Evolutionary conservation across 2,888 invertebrate genomes (phyloP).

Genomic region (Pomacea canaliculata): DNA sequence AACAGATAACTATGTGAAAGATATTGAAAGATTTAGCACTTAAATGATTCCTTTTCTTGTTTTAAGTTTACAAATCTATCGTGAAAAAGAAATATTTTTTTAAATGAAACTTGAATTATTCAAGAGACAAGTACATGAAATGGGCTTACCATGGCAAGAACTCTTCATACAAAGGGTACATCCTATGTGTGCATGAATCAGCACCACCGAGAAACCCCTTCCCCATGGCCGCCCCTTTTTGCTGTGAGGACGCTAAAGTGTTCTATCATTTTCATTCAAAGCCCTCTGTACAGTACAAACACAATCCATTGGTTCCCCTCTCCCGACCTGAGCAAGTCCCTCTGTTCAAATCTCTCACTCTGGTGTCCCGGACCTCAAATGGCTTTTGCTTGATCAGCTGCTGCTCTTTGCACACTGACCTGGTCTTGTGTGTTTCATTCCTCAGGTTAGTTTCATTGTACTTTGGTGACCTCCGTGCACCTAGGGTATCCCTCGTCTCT

Average conservation of each 20-base stretch:
- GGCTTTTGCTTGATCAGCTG: neutral
- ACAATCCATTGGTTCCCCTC: neutral
- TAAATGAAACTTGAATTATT: too few relatives aligned
- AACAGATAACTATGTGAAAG: too few relatives aligned
- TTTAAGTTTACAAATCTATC: too few relatives aligned
- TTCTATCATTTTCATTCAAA: constrained; percentile 15
- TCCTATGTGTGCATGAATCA: constrained; percentile 6
- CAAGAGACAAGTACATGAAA: too few relatives aligned
- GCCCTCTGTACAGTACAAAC: constrained; percentile 8
- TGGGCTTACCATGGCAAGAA: constrained; percentile 14
- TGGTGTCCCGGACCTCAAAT: too few relatives aligned
- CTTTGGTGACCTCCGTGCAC: neutral
- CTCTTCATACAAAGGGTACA: constrained; percentile 25
- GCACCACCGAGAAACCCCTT: constrained; percentile 16
- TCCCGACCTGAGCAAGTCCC: neutral
- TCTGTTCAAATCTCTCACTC: neutral
- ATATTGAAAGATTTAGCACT: too few relatives aligned
- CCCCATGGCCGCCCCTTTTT: constrained; percentile 20
- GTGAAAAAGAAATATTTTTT: too few relatives aligned
- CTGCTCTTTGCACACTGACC: constrained; percentile 13
- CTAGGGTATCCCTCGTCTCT: neutral
- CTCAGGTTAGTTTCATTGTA: neutral
- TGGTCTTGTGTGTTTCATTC: constrained; percentile 1
- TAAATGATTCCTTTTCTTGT: too few relatives aligned
- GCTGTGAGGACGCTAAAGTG: neutral